A percentile compares a stretch with the other conserved stretches of the same genome.
Conservation (phyloP, 1,140 invertebrate species). For the Aplysia californica region DNA sequence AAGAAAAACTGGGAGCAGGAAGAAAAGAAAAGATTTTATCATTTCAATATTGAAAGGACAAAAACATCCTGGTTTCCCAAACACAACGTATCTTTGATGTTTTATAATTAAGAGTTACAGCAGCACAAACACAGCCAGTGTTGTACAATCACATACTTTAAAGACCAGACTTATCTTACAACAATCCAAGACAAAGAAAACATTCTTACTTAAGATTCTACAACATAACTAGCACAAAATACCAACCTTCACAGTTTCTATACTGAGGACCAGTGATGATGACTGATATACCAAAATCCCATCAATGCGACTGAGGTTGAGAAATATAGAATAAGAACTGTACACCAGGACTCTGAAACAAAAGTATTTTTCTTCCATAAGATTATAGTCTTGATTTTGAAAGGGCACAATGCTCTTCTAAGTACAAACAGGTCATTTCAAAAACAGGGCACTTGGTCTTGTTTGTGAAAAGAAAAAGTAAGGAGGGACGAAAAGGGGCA, state of each 20-base stretch:
- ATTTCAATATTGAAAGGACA: background rate
- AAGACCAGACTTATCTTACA: background rate
- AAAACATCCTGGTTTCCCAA: background rate
- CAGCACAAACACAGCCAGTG: too few relatives aligned
- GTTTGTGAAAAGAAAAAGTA: too few relatives aligned
- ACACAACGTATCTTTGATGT: too few relatives aligned
- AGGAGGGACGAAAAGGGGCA: too few relatives aligned
- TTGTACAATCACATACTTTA: background rate
- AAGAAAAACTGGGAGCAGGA: background rate
- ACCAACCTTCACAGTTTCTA: constrained; percentile 19
- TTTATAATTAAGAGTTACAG: too few relatives aligned
- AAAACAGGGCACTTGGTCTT: too few relatives aligned
- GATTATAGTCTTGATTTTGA: too few relatives aligned
- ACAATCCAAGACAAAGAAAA: background rate
- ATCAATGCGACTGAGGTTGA: constrained; percentile 63
- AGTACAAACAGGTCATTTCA: too few relatives aligned
- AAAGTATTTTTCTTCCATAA: too few relatives aligned
- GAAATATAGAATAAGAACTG: constrained; percentile 63
- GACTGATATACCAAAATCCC: constrained; percentile 32
- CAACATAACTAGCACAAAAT: background rate
- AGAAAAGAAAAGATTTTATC: background rate
- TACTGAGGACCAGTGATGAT: constrained; percentile 7
- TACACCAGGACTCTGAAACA: constrained; percentile 58
- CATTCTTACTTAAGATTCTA: background rate
- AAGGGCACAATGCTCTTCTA: too few relatives aligned